Evolutionary conservation across 92 coral and sea anemone species (phyloP).

Genomic region (Siderastrea radians): DNA sequence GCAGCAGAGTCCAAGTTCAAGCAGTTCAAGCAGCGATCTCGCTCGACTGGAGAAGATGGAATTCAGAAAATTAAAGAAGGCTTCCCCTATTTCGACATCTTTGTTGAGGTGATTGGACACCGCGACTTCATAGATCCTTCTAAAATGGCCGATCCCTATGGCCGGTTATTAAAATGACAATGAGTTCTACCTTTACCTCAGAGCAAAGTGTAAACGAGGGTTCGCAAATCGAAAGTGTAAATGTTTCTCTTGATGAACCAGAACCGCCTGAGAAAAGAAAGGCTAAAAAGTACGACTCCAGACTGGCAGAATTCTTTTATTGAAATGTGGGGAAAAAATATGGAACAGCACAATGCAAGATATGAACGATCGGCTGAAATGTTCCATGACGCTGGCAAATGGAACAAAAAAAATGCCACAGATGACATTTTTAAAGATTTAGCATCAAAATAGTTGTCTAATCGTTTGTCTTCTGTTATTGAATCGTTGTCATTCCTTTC

Average conservation of each 20-base stretch:
- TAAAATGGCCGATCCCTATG: conserved; percentile 35
- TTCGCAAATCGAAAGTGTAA: too few species aligned
- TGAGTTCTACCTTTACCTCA: neutral
- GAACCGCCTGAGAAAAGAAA: neutral
- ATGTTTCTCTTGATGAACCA: neutral
- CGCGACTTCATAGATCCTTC: conserved; percentile 40
- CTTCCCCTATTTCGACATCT: conserved; percentile 57
- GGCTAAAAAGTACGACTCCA: too few species aligned
- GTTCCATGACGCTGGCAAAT: conserved; percentile 48
- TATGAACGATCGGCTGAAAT: conserved; percentile 39
- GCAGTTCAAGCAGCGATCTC: conserved; percentile 45
- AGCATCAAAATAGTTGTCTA: too few species aligned
- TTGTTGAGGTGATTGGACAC: conserved; percentile 52
- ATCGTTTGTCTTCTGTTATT: too few species aligned
- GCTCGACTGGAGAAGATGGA: conserved; percentile 61
- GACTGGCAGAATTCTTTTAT: neutral
- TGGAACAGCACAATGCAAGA: conserved; percentile 54
- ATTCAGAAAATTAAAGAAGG: conserved; percentile 51
- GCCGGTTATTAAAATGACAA: conserved; percentile 18
- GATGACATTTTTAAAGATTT: too few species aligned
- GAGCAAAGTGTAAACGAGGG: too few species aligned
- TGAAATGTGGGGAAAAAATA: conserved; percentile 49
- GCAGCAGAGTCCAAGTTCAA: conserved; percentile 53
- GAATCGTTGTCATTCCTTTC: too few species aligned
- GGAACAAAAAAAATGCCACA: conserved; percentile 44